phyloP scores from a whole-genome alignment of 2,888 invertebrate species.

The Chrysodeixis includens region DNA sequence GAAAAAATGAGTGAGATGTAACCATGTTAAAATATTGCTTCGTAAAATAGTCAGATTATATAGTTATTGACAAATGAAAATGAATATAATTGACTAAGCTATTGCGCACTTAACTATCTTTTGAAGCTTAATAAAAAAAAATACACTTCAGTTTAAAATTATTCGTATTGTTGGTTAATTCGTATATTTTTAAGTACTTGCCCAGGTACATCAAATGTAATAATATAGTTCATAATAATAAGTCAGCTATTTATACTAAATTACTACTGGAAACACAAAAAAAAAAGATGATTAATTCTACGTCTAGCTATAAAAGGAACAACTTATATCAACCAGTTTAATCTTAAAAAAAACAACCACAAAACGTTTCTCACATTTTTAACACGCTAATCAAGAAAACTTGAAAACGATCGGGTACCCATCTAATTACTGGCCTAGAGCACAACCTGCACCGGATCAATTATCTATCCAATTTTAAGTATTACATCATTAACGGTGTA shows the following conservation, averaged over 20 bases:
- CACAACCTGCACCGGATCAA: slow-evolving; percentile 49
- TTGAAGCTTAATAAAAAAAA: too few relatives aligned
- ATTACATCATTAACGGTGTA: slow-evolving; percentile 64
- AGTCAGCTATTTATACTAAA: too few relatives aligned
- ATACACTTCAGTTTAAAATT: too few relatives aligned
- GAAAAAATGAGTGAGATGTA: neutral
- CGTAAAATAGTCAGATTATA: too few relatives aligned
- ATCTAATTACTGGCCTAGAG: slow-evolving; percentile 34
- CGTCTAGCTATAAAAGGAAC: neutral
- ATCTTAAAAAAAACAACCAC: neutral
- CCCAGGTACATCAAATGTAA: too few relatives aligned
- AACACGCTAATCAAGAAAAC: neutral
- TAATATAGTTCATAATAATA: too few relatives aligned
- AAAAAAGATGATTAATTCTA: neutral
- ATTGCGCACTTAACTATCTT: too few relatives aligned
- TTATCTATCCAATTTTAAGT: slow-evolving; percentile 61
- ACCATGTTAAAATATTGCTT: too few relatives aligned
- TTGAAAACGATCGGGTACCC: neutral
- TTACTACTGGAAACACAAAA: neutral
- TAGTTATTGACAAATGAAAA: too few relatives aligned
- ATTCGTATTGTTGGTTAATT: too few relatives aligned
- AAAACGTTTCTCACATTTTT: neutral
- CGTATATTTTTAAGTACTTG: too few relatives aligned
- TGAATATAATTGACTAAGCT: too few relatives aligned
- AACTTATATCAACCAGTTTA: neutral